These are phyloP conservation scores for Diabrotica balteata DNA, from an alignment of 2,888 invertebrate species.

Conservation along the genomic window DNA sequence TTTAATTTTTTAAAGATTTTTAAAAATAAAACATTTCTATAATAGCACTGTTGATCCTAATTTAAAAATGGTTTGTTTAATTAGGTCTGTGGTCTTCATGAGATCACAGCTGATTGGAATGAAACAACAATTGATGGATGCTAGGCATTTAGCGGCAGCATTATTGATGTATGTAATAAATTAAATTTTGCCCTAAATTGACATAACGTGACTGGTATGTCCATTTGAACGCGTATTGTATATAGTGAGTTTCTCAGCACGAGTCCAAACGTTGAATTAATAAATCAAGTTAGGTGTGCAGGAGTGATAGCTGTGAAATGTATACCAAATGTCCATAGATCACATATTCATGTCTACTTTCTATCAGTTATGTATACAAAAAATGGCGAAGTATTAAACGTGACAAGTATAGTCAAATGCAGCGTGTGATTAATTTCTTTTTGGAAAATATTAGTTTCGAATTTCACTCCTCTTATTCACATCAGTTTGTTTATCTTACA, in stretches of 20 bases:
- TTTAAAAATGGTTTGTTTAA: no score
- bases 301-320: conserved; percentile 18
- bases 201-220: conserved; percentile 23
- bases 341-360: conserved; percentile 7
- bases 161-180: conserved; percentile 29
- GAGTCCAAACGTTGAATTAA: conserved; percentile 14
- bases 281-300: conserved; percentile 18
- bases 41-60: no score
- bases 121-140: conserved; percentile 25
- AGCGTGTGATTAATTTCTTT: no score
- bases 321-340: conserved; percentile 17
- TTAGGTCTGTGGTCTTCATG: no score
- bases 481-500: no score
- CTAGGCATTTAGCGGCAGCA: conserved; percentile 9
- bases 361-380: neutral
- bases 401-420: neutral
- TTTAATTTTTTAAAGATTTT: no score
- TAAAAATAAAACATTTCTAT: no score
- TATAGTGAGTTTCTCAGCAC: conserved; percentile 15
- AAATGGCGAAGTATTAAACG: neutral
- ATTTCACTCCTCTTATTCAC: no score
- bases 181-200: conserved; percentile 25
- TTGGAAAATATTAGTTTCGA: no score
- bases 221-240: conserved; percentile 17
- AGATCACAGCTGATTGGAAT: conserved; percentile 3